A percentile compares a stretch with the other conserved stretches of the same genome.
Conservation (phyloP, 1,140 invertebrate species). For the Argopecten irradians region DNA sequence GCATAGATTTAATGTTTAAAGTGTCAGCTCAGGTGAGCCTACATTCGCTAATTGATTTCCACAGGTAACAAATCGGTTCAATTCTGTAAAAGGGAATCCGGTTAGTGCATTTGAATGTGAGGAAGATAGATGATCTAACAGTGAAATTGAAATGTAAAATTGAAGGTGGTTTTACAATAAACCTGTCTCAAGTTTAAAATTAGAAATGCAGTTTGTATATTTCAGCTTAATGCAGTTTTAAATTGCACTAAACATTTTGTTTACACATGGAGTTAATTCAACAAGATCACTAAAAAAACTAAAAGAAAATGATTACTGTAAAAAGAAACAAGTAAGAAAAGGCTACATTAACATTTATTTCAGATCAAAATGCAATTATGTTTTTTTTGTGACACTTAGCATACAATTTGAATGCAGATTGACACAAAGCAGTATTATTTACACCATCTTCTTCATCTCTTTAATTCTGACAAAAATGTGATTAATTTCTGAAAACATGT, state of each 20-base stretch:
- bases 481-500: no score
- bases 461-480: no score
- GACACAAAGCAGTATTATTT: no score
- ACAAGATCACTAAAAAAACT: no score
- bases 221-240: not conserved
- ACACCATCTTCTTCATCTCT: no score
- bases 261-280: not conserved
- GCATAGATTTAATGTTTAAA: not conserved
- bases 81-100: not conserved
- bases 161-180: not conserved
- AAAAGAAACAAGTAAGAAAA: no score
- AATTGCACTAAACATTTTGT: not conserved
- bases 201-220: not conserved
- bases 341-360: no score
- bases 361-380: no score
- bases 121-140: not conserved
- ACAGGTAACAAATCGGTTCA: not conserved
- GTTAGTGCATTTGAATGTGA: not conserved
- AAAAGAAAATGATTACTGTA: no score
- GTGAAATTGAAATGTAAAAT: not conserved
- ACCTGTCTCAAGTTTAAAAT: not conserved
- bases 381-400: no score
- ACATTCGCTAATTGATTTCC: not conserved
- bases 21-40: not conserved
- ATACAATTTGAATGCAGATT: no score